Base-by-base conservation (phyloP, 1,140 invertebrate species). In the Heliconius eleuchia region DNA sequence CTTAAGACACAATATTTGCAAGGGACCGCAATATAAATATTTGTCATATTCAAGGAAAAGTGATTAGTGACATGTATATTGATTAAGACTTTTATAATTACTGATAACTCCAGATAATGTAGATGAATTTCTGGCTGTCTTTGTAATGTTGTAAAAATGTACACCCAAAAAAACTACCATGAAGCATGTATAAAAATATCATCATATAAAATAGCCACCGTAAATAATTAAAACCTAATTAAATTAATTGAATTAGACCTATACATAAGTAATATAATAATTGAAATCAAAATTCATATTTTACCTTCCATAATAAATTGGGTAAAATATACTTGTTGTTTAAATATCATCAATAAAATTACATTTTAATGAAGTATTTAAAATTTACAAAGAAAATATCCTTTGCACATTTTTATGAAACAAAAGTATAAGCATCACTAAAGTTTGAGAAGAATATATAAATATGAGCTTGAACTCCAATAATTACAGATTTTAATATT, bases 1-100 rank as follows among this genome's bases (percentile, higher is more conserved):
- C 8, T 60, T 23, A 23, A 60, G 57, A 66, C 23, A 66, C 11
- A 66, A 60, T 60, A 60, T 60, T 60, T 66, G 60, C 60, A 66
- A 66, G 60, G 23, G 23, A 30, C 13, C 27, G 16, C 23, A 66
- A 30, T 30, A 3, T 66, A 13, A 19, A 27, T 60, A 60, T 37
- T 37, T 37, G 6, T 37, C 6, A 37, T 27, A 57, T 57, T 57
- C 18, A 13, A 66, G 5, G n/a, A 30, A 57, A 66, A 30, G 60
- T 66, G 27, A 66, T 66, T 30, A 66, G 60, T 66, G 60, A 66
- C 60, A 66, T 30, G 30, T 27, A 30, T 5, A 66, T 30, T 66
- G 11, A 66, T 66, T 30, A 30, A 66, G 11, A 66, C 8, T 23
- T 46, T 16, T 27, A 23, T 60, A 60, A 60, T 60, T 23, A 4